Percentiles rank a stretch among this genome's conserved stretches.
These are phyloP conservation scores for Varecia variegata DNA, from an alignment of 2,797 vertebrate genomes.

Conservation along the genomic window DNA sequence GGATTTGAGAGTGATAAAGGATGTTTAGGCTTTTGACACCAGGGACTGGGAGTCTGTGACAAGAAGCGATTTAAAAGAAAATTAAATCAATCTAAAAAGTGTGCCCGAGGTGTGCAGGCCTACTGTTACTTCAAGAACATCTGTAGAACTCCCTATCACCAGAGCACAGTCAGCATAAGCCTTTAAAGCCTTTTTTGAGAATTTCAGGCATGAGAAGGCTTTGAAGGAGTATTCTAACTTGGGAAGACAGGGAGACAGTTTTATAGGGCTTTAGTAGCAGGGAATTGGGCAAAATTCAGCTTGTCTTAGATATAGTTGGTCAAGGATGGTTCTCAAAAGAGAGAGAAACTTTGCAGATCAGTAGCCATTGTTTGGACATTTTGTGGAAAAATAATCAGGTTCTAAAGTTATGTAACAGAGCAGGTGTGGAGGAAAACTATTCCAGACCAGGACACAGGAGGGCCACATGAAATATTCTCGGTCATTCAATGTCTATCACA, in stretches of 20 bases:
- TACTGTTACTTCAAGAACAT: neutral
- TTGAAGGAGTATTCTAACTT: neutral
- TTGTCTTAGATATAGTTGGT: neutral
- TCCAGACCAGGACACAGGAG: neutral
- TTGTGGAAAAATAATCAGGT: neutral
- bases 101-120: neutral
- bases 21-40: neutral
- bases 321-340: neutral
- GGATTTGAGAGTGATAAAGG: neutral
- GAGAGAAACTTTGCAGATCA: neutral
- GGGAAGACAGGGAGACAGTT: neutral
- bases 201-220: neutral
- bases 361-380: neutral
- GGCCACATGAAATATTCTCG: neutral
- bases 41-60: neutral
- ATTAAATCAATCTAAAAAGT: neutral
- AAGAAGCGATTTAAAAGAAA: neutral
- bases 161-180: neutral
- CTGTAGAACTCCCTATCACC: neutral
- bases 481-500: no score
- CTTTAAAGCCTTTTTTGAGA: neutral
- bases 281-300: neutral
- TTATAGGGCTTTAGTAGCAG: neutral
- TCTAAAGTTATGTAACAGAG: neutral
- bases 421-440: neutral